A percentile compares a stretch with the other conserved stretches of the same genome.
These are phyloP conservation scores for Heliconius nattereri DNA, from an alignment of 1,140 invertebrate genomes.

Conservation along the genomic window DNA sequence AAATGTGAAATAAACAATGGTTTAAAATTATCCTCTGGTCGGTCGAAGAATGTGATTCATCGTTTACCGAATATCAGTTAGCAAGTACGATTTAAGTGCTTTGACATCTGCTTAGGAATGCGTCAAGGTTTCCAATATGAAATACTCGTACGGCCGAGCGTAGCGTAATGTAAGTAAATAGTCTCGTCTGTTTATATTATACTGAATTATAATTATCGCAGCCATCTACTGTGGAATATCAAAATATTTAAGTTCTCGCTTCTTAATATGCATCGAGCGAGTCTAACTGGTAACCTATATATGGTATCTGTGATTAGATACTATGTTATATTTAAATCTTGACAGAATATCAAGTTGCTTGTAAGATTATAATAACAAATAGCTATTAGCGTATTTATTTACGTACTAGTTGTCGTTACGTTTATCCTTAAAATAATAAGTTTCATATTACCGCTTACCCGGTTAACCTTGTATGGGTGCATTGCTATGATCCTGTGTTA, in stretches of 20 bases:
- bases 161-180: slow-evolving; percentile 61
- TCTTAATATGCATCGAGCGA: not conserved
- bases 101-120: slow-evolving; percentile 74
- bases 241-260: not conserved
- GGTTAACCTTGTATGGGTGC: slow-evolving; percentile 42
- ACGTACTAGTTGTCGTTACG: not conserved
- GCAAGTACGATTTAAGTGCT: slow-evolving; percentile 60
- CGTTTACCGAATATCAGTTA: slow-evolving; percentile 43
- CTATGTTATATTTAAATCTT: slow-evolving; percentile 9
- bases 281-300: not conserved
- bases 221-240: not conserved
- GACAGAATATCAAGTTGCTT: not conserved
- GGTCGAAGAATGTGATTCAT: slow-evolving; percentile 50
- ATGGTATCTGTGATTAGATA: not conserved
- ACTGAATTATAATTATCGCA: not conserved
- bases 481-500: slow-evolving; percentile 41
- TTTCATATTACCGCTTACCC: slow-evolving; percentile 42
- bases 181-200: slow-evolving; percentile 2
- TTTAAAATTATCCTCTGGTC: slow-evolving; percentile 12
- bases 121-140: slow-evolving; percentile 57
- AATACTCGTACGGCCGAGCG: slow-evolving; percentile 6
- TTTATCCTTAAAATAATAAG: slow-evolving; percentile 30
- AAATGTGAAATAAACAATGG: slow-evolving; percentile 17
- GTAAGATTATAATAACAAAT: not conserved
- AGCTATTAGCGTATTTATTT: not conserved